These are phyloP conservation scores for Ptilorrhoa leucosticta DNA, from an alignment of 2,113 vertebrate species.

Conservation along the genomic window DNA sequence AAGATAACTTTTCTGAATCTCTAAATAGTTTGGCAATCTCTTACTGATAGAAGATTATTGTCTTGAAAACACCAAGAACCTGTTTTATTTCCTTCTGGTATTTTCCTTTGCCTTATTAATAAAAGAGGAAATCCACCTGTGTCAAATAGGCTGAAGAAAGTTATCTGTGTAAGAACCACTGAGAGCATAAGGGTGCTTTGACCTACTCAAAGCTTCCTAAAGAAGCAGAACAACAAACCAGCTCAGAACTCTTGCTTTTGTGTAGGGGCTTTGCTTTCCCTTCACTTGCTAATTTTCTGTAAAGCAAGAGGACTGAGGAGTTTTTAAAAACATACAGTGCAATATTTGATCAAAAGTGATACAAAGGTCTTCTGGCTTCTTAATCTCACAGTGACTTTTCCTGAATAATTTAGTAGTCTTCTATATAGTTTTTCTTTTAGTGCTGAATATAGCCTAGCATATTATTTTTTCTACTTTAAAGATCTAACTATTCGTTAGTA, in stretches of 20 bases:
- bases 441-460: background rate
- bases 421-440: background rate
- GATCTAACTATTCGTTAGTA: background rate
- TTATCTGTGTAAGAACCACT: background rate
- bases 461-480: background rate
- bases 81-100: background rate
- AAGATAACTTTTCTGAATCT: background rate
- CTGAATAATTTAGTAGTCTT: background rate
- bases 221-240: background rate
- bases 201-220: background rate
- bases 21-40: background rate
- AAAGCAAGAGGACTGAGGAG: background rate
- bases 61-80: background rate
- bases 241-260: background rate
- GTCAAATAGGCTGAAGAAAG: background rate
- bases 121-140: background rate
- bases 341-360: background rate
- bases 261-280: background rate
- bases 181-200: background rate
- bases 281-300: background rate
- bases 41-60: background rate
- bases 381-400: background rate
- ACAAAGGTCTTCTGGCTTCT: background rate
- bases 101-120: background rate
- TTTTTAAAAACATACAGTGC: background rate